Percentiles rank a stretch among this genome's conserved stretches.
Conservation (phyloP, 2,797 vertebrate genomes). For the Cichlasoma orientale region DNA sequence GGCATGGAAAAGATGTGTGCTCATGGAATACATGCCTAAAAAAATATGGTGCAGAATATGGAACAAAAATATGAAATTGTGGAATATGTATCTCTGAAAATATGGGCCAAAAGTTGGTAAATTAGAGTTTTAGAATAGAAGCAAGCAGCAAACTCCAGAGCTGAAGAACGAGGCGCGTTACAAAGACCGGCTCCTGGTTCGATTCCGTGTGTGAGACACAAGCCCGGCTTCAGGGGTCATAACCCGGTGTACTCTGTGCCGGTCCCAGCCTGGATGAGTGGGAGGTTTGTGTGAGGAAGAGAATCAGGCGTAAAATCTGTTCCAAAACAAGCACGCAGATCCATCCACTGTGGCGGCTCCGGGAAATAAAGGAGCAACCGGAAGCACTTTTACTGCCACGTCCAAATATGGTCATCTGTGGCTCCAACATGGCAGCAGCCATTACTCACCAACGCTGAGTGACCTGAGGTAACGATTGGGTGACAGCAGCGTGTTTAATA, state of each 20-base stretch:
- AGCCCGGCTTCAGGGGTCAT: too few species aligned
- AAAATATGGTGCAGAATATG: too few species aligned
- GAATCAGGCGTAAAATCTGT: not conserved
- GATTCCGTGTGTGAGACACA: too few species aligned
- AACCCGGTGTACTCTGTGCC: not conserved
- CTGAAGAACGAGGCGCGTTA: too few species aligned
- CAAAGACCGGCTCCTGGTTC: too few species aligned
- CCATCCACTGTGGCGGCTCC: not conserved
- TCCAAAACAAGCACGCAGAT: not conserved
- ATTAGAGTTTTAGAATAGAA: not conserved
- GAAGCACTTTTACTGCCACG: not conserved
- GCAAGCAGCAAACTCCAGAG: not conserved
- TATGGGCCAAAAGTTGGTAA: not conserved
- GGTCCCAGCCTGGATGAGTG: too few species aligned
- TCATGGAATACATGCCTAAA: not conserved
- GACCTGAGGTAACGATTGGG: not conserved
- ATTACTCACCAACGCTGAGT: not conserved
- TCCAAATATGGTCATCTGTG: not conserved
- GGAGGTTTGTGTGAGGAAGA: not conserved
- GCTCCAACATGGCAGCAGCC: not conserved
- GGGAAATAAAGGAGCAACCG: not conserved
- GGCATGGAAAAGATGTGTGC: not conserved
- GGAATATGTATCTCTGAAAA: too few species aligned
- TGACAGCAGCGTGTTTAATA: not conserved
- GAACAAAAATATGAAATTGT: too few species aligned